Conservation (phyloP, 1,140 invertebrate species). For the Chironomus tepperi region DNA sequence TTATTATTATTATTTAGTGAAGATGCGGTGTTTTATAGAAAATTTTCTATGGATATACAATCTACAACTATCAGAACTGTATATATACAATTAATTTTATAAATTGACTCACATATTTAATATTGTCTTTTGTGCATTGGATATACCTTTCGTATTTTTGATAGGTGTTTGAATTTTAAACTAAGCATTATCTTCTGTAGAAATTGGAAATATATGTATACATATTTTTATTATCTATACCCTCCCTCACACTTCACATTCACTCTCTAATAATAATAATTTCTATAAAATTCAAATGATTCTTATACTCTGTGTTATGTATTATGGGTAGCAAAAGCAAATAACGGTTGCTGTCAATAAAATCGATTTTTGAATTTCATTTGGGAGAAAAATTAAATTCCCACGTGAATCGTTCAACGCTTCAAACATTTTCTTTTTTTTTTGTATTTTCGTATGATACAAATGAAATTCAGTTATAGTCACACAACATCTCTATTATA, state of each 20-base stretch:
- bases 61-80: background rate
- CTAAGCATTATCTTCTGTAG: background rate
- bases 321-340: background rate
- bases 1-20: background rate
- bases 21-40: conserved; percentile 8
- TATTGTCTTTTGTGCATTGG: background rate
- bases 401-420: background rate
- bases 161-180: conserved; percentile 14
- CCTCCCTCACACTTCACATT: background rate
- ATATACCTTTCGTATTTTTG: background rate
- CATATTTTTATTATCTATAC: background rate
- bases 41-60: background rate
- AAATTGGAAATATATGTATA: background rate
- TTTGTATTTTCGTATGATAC: background rate
- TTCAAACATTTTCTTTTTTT: conserved; percentile 16
- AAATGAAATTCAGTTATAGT: background rate
- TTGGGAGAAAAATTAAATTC: conserved; percentile 7
- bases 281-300: background rate
- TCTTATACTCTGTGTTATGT: background rate
- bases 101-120: conserved; percentile 9
- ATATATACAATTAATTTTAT: conserved; percentile 1
- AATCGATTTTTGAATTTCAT: conserved; percentile 23
- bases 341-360: conserved; percentile 21
- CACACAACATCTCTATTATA: background rate
- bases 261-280: background rate